Evolutionary conservation across 2,888 invertebrate genomes (phyloP).

Genomic region (Acronicta psi): DNA sequence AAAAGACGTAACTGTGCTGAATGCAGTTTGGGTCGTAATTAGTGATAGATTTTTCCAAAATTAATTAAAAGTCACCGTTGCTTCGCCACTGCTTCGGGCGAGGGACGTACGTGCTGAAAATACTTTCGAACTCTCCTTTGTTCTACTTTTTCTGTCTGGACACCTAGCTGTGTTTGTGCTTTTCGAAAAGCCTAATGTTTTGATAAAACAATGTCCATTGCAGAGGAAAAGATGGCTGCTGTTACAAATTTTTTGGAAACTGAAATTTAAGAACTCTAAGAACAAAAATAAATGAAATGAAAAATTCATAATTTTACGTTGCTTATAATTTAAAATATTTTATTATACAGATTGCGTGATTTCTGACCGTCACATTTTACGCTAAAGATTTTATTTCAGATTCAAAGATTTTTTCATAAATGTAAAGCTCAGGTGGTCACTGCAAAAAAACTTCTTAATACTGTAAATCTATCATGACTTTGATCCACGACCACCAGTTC

Average conservation of each 20-base stretch:
- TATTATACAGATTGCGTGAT: too few species aligned
- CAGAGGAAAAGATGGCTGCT: background rate
- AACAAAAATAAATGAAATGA: too few species aligned
- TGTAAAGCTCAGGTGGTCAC: too few species aligned
- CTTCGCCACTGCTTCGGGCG: constrained; percentile 61
- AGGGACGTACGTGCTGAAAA: constrained; percentile 82
- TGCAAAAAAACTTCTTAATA: too few species aligned
- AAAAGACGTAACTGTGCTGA: constrained; percentile 47
- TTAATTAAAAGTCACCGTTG: constrained; percentile 80
- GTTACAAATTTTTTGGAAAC: background rate
- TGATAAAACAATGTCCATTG: background rate
- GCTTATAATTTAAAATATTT: too few species aligned
- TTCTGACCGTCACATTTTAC: too few species aligned
- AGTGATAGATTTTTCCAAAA: constrained; percentile 76
- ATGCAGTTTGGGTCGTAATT: constrained; percentile 67
- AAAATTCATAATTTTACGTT: too few species aligned
- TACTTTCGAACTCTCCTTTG: constrained; percentile 74
- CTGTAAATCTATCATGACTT: background rate
- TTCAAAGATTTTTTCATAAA: too few species aligned
- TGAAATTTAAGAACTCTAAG: background rate
- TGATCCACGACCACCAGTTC: too few species aligned
- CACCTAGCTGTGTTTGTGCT: constrained; percentile 32
- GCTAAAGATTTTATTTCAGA: too few species aligned
- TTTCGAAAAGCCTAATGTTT: constrained; percentile 23
- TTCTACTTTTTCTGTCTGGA: constrained; percentile 74